A percentile compares a stretch with the other conserved stretches of the same genome.
Conservation (phyloP, 2,113 vertebrate species). For the Anas platyrhynchos region DNA sequence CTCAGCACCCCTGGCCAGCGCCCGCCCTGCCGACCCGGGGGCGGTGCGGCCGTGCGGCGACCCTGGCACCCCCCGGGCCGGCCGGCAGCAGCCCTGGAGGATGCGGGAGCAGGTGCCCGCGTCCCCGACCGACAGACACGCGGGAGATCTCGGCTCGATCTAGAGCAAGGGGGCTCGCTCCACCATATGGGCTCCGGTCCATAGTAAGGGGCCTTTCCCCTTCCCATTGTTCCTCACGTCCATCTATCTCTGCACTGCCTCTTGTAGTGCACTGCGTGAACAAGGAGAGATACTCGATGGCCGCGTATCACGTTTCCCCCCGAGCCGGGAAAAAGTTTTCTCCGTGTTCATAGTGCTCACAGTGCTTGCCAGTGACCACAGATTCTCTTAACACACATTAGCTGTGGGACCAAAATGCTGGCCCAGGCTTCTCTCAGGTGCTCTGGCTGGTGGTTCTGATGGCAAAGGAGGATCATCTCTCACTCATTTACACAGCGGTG, state of each 20-base stretch:
- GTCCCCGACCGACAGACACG: background rate
- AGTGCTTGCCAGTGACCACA: background rate
- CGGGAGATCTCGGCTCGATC: background rate
- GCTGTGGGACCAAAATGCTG: rapidly evolving
- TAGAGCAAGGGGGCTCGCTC: background rate
- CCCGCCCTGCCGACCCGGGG: background rate
- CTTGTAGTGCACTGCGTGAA: background rate
- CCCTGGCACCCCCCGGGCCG: too few relatives aligned
- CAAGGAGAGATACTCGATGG: rapidly evolving
- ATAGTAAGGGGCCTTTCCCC: rapidly evolving
- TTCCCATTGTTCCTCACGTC: rapidly evolving
- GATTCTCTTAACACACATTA: rapidly evolving
- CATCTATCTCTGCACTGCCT: background rate
- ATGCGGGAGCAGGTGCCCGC: background rate
- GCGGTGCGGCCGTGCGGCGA: background rate
- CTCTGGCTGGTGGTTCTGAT: background rate
- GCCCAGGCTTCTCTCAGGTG: background rate
- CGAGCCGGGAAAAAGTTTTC: rapidly evolving
- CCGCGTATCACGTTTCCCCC: rapidly evolving
- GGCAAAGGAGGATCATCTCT: background rate
- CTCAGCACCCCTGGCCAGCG: background rate
- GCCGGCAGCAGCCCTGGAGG: background rate
- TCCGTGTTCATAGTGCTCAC: background rate
- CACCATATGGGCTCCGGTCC: rapidly evolving
- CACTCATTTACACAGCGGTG: rapidly evolving